phyloP scores from a whole-genome alignment of 1,140 invertebrate genomes.

The Philopotamus ludificatus region DNA sequence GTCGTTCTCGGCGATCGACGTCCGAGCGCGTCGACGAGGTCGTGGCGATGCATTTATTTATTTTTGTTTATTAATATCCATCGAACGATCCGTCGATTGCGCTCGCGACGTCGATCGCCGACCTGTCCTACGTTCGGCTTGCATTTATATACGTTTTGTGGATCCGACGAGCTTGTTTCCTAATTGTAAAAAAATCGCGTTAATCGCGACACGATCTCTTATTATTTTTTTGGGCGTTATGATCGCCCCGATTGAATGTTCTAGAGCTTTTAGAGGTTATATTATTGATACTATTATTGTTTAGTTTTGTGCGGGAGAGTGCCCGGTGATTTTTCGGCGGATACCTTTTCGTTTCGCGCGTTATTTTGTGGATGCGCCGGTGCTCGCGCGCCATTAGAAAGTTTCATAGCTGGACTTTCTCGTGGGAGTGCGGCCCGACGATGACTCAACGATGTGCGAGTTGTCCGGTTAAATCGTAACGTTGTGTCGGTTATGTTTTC shows the following conservation, averaged over 20 bases:
- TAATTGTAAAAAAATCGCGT: conserved; percentile 8
- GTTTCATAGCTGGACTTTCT: too few species aligned
- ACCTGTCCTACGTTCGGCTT: too few species aligned
- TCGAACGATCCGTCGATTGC: too few species aligned
- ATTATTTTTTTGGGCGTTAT: neutral
- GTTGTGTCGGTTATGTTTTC: neutral
- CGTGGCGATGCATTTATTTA: too few species aligned
- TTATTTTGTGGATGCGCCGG: conserved; percentile 10
- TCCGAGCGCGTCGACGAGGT: too few species aligned
- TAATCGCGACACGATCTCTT: conserved; percentile 15
- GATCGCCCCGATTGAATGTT: conserved; percentile 1
- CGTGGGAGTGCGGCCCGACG: neutral
- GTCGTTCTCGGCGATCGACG: too few species aligned
- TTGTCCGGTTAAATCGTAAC: neutral
- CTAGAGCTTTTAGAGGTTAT: conserved; percentile 18
- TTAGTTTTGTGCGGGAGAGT: conserved; percentile 10
- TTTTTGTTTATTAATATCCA: too few species aligned
- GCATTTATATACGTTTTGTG: neutral
- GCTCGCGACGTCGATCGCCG: too few species aligned
- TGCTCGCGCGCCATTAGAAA: neutral
- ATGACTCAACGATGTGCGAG: neutral
- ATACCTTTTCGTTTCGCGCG: conserved; percentile 20
- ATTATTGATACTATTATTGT: neutral
- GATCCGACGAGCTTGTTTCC: neutral
- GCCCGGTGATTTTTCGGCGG: neutral